Evolutionary conservation across 2,797 vertebrate genomes (phyloP).

Genomic region (Squalus acanthias): DNA sequence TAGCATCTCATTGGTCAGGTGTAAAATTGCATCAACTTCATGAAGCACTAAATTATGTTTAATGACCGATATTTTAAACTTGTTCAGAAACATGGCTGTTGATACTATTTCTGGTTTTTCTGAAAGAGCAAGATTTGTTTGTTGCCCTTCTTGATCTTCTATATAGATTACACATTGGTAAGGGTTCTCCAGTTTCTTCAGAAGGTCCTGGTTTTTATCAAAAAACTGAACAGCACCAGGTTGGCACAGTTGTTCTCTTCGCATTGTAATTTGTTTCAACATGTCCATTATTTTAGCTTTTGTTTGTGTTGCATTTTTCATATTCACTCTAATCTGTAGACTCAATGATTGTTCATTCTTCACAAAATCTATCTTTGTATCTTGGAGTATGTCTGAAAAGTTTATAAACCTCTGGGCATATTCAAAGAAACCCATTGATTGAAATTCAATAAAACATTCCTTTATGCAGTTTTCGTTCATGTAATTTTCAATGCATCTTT

Average conservation of each 20-base stretch:
- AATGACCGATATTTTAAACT: neutral
- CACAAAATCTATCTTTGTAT: neutral
- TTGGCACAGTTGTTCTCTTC: neutral
- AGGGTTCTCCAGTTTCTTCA: constrained; percentile 10
- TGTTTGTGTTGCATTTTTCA: constrained; percentile 19
- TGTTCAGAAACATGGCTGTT: neutral
- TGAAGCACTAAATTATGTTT: neutral
- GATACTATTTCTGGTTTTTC: neutral
- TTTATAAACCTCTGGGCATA: neutral
- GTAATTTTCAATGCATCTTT: neutral
- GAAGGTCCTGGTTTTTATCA: neutral
- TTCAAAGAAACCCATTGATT: neutral
- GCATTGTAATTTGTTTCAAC: neutral
- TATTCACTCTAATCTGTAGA: neutral
- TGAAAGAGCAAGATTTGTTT: neutral
- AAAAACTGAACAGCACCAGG: constrained; percentile 26
- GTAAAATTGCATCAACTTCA: neutral
- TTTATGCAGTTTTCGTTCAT: neutral
- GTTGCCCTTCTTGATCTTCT: neutral
- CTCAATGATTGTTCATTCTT: neutral
- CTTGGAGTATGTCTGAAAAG: neutral
- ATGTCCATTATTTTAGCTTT: neutral
- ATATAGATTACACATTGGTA: neutral
- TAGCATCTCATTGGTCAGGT: neutral
- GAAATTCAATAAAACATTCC: neutral